A percentile compares a stretch with the other conserved stretches of the same genome.
These are phyloP conservation scores for Thecocarcelia acutangulata DNA, from an alignment of 2,888 invertebrate species.

Conservation along the genomic window DNA sequence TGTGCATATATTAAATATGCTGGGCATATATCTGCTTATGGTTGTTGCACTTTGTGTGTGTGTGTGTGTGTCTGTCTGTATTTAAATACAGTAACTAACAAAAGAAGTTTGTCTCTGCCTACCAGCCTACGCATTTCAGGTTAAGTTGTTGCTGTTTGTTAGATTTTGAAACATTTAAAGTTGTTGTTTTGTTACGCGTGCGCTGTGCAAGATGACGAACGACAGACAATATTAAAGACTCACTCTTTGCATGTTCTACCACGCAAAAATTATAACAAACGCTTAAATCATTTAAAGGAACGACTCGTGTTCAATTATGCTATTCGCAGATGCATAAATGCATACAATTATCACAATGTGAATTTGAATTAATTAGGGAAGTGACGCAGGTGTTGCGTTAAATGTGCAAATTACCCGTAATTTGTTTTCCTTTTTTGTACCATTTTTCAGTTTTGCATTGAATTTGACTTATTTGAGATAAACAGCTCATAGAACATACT, in stretches of 20 bases:
- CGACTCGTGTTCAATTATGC: slow-evolving; percentile 34
- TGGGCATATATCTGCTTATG: slow-evolving; percentile 33
- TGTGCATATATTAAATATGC: slow-evolving; percentile 16
- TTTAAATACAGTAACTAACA: slow-evolving; percentile 37
- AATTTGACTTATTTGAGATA: no score
- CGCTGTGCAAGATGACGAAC: slow-evolving; percentile 37
- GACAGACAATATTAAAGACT: slow-evolving; percentile 28
- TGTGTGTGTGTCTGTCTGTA: not conserved
- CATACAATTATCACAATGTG: slow-evolving; percentile 31
- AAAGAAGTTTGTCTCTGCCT: slow-evolving; percentile 59
- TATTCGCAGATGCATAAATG: slow-evolving; percentile 7
- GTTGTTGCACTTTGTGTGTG: not conserved
- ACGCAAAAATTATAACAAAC: slow-evolving; percentile 50
- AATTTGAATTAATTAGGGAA: slow-evolving; percentile 57
- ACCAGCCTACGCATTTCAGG: slow-evolving; percentile 59
- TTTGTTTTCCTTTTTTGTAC: no score
- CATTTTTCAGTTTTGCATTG: no score
- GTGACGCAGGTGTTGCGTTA: slow-evolving; percentile 58
- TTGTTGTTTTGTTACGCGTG: slow-evolving; percentile 62
- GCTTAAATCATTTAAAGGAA: slow-evolving; percentile 17
- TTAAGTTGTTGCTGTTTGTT: slow-evolving; percentile 11
- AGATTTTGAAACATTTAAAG: slow-evolving; percentile 31
- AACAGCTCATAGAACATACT: no score
- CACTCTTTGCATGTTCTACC: slow-evolving; percentile 38
- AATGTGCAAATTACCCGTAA: slow-evolving; percentile 34